Evolutionary conservation across 2,888 invertebrate species (phyloP), one percentile per base, ranked within the genome.

Genomic region (Esperia sulphurella): DNA sequence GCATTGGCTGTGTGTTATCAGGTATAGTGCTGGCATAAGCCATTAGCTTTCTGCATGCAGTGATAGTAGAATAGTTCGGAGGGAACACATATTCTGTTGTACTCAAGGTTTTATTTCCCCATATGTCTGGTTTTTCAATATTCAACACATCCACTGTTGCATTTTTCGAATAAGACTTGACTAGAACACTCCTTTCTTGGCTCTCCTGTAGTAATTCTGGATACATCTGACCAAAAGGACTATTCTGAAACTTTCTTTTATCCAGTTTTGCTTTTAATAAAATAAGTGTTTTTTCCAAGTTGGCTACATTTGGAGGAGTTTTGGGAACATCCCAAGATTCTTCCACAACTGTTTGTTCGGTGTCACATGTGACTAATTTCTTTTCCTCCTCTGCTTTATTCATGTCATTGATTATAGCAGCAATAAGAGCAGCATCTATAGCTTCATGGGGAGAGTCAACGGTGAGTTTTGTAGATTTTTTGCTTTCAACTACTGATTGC

Each of bases 101-200:
- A 14, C 50, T 49, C 48, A 71, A 56, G 28, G 42, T 39, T 21
- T 57, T 59, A 10, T 52, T 59, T 6, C 83, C 84, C 83, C 83
- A 86, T 48, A 85, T 63, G 56, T 77, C 75, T 14, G 78, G 78
- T 14, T 45, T 14, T 14, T 51, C 43, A 9, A 65, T 8, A n/a
- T 50, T 50, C 45, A 65, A 54, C 42, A 55, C 52, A 12, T 61
- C 57, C 2, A 52, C 46, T 21, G 49, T 45, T 5, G 59, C 49
- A 46, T 71, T 79, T 48, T 61, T 79, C 8, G 84, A 83, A 60
- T 85, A 85, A 35, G 78, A 79, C 51, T 76, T 83, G 0, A 80
- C 51, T 54, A 73, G 50, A 43, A 62, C 42, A 46, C 59, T 58
- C 1, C 60, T 50, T 41, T 62, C 59, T 29, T 54, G 46, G 8